Evolutionary conservation across 2,113 vertebrate genomes (phyloP).

Genomic region (Onychostruthus taczanowskii): DNA sequence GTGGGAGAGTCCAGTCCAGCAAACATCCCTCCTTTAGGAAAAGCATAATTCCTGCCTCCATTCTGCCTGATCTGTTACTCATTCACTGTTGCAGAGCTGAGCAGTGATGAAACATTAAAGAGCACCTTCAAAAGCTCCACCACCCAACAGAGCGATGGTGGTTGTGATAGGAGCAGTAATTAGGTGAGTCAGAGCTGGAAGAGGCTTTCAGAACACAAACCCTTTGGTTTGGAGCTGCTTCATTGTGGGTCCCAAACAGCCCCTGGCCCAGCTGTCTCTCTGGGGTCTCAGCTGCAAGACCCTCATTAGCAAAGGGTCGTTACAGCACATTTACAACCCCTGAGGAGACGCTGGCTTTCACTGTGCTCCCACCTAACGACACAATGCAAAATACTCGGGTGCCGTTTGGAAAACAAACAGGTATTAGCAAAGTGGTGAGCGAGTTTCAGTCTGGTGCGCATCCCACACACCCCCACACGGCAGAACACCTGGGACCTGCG

Average conservation of each 20-base stretch:
- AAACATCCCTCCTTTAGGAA: background rate
- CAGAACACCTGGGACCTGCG: background rate
- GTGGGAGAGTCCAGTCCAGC: background rate
- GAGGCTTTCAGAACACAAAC: background rate
- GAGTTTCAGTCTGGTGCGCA: background rate
- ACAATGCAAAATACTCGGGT: background rate
- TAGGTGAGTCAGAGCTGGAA: slow-evolving; percentile 10
- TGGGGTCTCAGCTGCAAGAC: background rate
- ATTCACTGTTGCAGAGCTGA: background rate
- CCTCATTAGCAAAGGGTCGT: background rate
- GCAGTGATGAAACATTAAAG: slow-evolving; percentile 9
- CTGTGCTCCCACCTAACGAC: background rate
- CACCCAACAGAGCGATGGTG: background rate
- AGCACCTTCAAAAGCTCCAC: slow-evolving; percentile 15
- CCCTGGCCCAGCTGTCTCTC: background rate
- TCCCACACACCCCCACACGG: background rate
- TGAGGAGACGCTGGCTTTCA: accelerated
- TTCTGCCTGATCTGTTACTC: background rate
- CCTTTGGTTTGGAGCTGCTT: background rate
- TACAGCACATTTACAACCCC: too few relatives aligned
- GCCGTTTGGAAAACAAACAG: background rate
- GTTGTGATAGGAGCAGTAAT: background rate
- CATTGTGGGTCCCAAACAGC: background rate
- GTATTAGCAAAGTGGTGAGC: accelerated
- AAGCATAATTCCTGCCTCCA: background rate